Conservation (phyloP, 2,797 vertebrate species). For the Pampus argenteus region DNA sequence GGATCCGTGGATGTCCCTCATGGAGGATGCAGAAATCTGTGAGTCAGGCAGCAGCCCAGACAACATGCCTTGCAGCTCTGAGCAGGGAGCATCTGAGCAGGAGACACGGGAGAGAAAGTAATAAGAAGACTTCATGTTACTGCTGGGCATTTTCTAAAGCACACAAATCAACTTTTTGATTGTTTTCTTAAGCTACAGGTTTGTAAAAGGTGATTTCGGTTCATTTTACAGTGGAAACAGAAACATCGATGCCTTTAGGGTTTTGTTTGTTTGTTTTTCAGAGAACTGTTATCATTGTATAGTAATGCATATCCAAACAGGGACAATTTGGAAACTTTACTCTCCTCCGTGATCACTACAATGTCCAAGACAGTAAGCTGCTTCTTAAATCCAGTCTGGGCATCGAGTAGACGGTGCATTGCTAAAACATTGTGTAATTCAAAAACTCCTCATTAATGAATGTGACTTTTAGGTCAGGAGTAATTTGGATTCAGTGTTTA, state of each 20-base stretch:
- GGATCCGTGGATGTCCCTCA: slow-evolving; percentile 94
- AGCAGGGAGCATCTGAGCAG: slow-evolving; percentile 92
- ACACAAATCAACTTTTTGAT: neutral
- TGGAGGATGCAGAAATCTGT: slow-evolving; percentile 95
- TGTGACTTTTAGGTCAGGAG: slow-evolving; percentile 32
- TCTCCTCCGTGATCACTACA: neutral
- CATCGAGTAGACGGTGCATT: neutral
- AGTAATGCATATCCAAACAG: neutral
- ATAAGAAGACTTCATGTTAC: neutral
- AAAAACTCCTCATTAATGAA: slow-evolving; percentile 19
- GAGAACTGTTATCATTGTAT: neutral
- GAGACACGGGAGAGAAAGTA: neutral
- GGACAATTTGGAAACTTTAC: neutral
- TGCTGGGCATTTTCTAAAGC: neutral
- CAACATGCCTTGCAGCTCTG: slow-evolving; percentile 95
- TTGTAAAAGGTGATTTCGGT: neutral
- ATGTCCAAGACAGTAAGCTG: neutral
- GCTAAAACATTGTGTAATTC: neutral
- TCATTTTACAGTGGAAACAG: neutral
- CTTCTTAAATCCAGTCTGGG: neutral
- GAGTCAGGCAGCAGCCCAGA: slow-evolving; percentile 94
- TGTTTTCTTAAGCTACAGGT: neutral
- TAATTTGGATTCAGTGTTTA: slow-evolving; percentile 30
- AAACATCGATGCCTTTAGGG: neutral
- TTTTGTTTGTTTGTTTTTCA: neutral